Evolutionary conservation across 1,140 invertebrate species (phyloP), one percentile per base, ranked within the genome.

Genomic region (Neoseiulus cucumeris): DNA sequence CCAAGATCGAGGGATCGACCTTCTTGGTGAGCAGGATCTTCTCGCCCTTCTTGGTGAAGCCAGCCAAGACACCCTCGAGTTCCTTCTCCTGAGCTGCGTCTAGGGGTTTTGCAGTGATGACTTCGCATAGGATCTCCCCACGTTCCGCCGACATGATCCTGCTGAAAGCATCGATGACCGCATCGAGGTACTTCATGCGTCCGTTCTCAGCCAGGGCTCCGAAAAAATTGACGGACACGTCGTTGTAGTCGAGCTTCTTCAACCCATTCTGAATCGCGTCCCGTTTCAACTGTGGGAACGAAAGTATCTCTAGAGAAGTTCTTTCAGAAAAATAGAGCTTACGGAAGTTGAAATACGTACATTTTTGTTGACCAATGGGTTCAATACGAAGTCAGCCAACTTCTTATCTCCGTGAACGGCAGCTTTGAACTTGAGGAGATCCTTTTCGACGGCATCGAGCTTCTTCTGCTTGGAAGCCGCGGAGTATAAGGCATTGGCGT

Each of bases 401-500:
- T 84, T 85, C 25, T 76, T 71, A 74, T 91, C 87, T 64, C 78
- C 81, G 74, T 88, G 86, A 55, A 92, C 74, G 1, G 81, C 69
- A 70, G 69, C 72, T 81, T 76, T 68, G n/a, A 82, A 68, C 42
- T 72, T 82, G 7, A 81, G 71, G 42, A 98, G 77, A 73, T 98
- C 94, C 72, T 90, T 91, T 75, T 98, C 93, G 39, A 97, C 87
- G 67, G 77, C 77, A 72, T 95, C 89, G 68, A 98, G 77, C 68
- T 84, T 80, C 69, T 94, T 95, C 74, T 86, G 77, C 77, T 98
- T 98, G 17, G 81, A 80, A 4, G 90, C 93, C 66, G 94, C 94
- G 59, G 93, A 95, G 73, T 88, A 98, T 45, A 98, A 77, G 20
- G 95, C 93, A 55, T 85, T 84, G 17, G 93, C 94, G 82, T 98